Conservation (phyloP, 1,140 invertebrate genomes). For the Propsilocerus akamusi region DNA sequence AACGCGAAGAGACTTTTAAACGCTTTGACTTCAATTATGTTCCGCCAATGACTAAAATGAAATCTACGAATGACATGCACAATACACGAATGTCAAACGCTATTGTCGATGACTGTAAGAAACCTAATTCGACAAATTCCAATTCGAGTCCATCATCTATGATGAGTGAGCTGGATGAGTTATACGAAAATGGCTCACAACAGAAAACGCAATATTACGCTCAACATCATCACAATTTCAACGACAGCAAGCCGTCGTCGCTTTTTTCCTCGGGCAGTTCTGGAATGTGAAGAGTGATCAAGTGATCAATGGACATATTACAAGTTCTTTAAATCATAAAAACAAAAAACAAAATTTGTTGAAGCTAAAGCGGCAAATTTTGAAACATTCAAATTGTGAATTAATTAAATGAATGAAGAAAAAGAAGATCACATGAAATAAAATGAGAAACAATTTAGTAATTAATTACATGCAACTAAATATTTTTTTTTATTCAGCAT, state of each 20-base stretch:
- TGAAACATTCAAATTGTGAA: too few species aligned
- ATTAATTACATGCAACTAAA: too few species aligned
- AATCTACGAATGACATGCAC: conserved; percentile 9
- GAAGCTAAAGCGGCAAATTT: too few species aligned
- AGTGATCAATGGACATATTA: too few species aligned
- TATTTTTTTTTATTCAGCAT: too few species aligned
- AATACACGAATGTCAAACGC: conserved; percentile 2
- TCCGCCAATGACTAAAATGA: conserved; percentile 21
- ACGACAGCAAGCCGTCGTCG: background rate
- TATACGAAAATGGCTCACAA: background rate
- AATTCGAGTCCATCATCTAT: conserved; percentile 1
- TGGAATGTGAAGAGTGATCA: background rate
- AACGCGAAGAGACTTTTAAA: conserved; percentile 24
- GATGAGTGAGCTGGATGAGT: background rate
- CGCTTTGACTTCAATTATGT: conserved; percentile 24
- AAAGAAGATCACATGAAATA: too few species aligned
- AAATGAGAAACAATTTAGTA: too few species aligned
- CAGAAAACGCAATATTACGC: background rate
- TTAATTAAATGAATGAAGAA: too few species aligned
- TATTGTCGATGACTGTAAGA: background rate
- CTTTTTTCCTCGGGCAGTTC: background rate
- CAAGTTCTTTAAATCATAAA: too few species aligned
- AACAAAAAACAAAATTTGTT: too few species aligned
- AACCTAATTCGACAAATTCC: background rate
- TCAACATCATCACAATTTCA: background rate